Conservation (phyloP, 2,888 invertebrate species). For the Watsonalla binaria region DNA sequence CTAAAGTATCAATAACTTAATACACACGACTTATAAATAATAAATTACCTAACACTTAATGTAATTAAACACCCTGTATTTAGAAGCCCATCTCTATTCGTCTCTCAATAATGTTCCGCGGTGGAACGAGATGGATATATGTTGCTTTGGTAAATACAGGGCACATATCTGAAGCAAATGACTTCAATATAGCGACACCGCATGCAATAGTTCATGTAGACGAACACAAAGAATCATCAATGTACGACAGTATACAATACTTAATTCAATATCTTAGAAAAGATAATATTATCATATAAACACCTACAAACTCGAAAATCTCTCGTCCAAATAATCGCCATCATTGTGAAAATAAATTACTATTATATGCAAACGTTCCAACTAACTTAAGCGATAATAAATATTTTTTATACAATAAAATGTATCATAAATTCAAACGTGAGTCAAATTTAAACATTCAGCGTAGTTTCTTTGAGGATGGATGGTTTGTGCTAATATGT, state of each 20-base stretch:
- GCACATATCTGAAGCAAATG: constrained; percentile 9
- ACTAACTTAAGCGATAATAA: constrained; percentile 76
- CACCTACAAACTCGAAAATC: constrained; percentile 55
- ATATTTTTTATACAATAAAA: constrained; percentile 77
- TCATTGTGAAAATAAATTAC: constrained; percentile 69
- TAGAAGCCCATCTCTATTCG: constrained; percentile 10
- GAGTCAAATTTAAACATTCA: constrained; percentile 73
- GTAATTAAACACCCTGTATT: constrained; percentile 5
- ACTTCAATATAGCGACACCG: constrained; percentile 33
- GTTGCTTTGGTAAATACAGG: neutral
- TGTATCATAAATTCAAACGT: constrained; percentile 79
- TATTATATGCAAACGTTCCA: constrained; percentile 73
- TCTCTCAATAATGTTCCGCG: constrained; percentile 4
- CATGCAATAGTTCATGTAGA: constrained; percentile 48
- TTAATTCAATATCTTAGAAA: constrained; percentile 54
- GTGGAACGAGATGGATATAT: constrained; percentile 16
- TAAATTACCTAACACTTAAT: constrained; percentile 53
- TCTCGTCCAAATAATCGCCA: constrained; percentile 55
- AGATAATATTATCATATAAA: constrained; percentile 59
- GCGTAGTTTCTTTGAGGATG: constrained; percentile 72
- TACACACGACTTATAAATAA: constrained; percentile 66
- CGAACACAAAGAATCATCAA: constrained; percentile 44
- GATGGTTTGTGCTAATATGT: constrained; percentile 77
- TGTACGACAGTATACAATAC: constrained; percentile 39
- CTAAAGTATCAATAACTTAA: constrained; percentile 63